phyloP scores from a whole-genome alignment of 1,140 invertebrate species.

The Megalopta genalis region DNA sequence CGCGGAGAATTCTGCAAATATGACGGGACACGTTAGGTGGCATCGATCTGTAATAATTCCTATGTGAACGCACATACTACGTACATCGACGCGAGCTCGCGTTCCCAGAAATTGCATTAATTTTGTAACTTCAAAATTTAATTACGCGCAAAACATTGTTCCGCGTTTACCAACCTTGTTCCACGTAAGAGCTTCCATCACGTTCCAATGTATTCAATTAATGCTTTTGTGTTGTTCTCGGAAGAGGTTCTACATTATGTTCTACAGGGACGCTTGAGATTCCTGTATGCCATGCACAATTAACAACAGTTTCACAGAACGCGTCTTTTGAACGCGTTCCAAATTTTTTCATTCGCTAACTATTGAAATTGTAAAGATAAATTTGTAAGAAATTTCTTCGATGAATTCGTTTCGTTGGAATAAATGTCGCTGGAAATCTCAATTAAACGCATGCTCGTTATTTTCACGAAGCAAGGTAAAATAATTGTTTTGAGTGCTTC shows the following conservation, averaged over 20 bases:
- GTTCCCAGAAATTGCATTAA: neutral
- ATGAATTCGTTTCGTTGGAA: too few species aligned
- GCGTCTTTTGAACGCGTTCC: too few species aligned
- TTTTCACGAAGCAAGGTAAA: too few species aligned
- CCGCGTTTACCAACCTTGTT: neutral
- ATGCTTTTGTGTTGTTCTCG: neutral
- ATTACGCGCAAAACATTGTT: neutral
- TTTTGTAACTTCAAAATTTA: conserved; percentile 7
- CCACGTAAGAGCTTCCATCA: neutral
- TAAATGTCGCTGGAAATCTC: too few species aligned
- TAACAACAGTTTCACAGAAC: too few species aligned
- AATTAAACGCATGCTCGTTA: too few species aligned
- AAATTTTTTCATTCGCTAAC: too few species aligned
- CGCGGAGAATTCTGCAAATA: neutral
- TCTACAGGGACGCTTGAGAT: too few species aligned
- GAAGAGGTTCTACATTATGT: neutral
- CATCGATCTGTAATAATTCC: neutral
- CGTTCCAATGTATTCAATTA: neutral
- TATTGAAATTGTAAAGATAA: too few species aligned
- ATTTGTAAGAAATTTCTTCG: too few species aligned
- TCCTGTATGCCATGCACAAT: too few species aligned
- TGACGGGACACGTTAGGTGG: neutral
- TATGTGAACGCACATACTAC: neutral
- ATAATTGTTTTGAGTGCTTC: too few species aligned
- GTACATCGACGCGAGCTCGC: neutral